Conservation (phyloP, 2,888 invertebrate genomes). For the Trichogramma dendrolimi region DNA sequence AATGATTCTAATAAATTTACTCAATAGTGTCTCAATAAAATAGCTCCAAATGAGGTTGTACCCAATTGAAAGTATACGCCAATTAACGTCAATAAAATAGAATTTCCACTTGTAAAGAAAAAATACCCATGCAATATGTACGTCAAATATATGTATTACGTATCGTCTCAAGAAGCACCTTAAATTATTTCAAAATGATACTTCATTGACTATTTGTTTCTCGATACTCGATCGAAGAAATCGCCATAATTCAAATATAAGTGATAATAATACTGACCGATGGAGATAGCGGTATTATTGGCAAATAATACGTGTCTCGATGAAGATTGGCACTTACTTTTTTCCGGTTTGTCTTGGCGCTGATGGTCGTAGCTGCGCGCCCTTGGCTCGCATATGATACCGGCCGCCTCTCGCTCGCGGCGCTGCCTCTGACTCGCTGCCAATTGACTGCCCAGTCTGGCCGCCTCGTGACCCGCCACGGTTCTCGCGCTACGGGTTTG, state of each 20-base stretch:
- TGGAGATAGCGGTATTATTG: not conserved
- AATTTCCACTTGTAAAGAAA: constrained; percentile 9
- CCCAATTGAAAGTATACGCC: not conserved
- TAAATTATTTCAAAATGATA: not conserved
- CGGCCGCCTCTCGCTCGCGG: constrained; percentile 41
- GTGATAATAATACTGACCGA: not conserved
- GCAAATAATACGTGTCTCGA: not conserved
- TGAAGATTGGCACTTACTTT: constrained; percentile 48
- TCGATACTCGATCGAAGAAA: not conserved
- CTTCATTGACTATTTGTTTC: constrained; percentile 19
- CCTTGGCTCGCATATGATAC: constrained; percentile 56
- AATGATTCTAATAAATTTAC: constrained; percentile 27
- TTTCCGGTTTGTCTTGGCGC: constrained; percentile 53
- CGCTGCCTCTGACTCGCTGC: constrained; percentile 51
- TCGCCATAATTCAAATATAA: constrained; percentile 8
- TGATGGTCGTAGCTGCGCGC: constrained; percentile 68
- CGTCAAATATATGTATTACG: not conserved
- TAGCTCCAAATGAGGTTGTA: constrained; percentile 16
- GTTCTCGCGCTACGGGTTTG: constrained; percentile 53
- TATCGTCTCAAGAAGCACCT: constrained; percentile 3
- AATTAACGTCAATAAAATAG: constrained; percentile 8
- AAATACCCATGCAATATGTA: not conserved
- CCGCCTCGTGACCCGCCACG: constrained; percentile 77
- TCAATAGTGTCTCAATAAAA: constrained; percentile 22
- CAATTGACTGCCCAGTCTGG: constrained; percentile 63